A percentile compares a stretch with the other conserved stretches of the same genome.
phyloP scores from a whole-genome alignment of 2,113 vertebrate genomes.

The Onychostruthus taczanowskii region DNA sequence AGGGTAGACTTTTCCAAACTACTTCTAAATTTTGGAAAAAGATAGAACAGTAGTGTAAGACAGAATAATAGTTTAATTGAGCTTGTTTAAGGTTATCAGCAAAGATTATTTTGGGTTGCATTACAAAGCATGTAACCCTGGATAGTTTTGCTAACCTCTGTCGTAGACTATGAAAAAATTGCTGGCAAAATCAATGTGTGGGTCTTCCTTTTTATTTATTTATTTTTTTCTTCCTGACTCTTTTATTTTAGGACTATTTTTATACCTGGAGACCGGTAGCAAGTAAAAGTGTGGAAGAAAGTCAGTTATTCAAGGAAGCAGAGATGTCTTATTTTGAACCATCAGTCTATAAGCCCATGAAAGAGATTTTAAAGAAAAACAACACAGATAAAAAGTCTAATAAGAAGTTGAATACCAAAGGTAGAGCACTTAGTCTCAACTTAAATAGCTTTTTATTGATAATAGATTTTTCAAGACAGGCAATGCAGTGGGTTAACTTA shows the following conservation, averaged over 20 bases:
- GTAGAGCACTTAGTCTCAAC: background rate
- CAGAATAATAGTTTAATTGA: background rate
- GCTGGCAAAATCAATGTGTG: background rate
- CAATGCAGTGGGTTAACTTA: background rate
- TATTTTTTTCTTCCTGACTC: fast-evolving
- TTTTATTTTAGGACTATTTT: background rate
- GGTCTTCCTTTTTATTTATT: background rate
- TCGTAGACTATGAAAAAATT: background rate
- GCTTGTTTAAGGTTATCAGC: background rate
- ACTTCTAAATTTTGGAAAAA: background rate
- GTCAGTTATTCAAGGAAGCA: background rate
- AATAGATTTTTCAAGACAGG: background rate
- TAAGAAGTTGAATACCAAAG: background rate
- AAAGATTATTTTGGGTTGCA: background rate
- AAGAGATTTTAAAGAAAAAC: background rate
- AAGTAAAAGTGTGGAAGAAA: background rate
- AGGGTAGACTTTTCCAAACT: background rate
- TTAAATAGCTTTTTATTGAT: background rate
- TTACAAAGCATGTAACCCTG: background rate
- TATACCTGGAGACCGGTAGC: background rate
- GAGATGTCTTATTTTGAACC: background rate
- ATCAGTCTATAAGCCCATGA: background rate
- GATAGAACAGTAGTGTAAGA: background rate
- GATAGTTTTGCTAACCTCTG: background rate
- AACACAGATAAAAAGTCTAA: background rate